Base-by-base conservation (phyloP, 2,888 invertebrate genomes). In the Troides aeacus region DNA sequence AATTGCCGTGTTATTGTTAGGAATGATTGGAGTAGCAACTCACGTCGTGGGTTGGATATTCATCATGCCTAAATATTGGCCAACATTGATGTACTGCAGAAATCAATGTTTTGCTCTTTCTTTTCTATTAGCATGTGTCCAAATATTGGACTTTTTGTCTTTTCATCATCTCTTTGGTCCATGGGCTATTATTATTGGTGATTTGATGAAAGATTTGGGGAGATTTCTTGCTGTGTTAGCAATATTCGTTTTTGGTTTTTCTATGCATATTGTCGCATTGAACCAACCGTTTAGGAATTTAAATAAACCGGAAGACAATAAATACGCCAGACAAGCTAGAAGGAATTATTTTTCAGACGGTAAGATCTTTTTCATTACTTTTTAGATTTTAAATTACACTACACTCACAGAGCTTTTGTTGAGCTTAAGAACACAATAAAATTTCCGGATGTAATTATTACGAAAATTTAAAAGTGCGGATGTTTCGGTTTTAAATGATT, bases 141-240 rank as follows among this genome's bases (percentile, higher is more conserved):
- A 99, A 92, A 97, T 99, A 81, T 93, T 99, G 82, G 98, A 98
- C 93, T 99, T 99, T 87, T 93, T 99, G 64, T 99, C 99, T 36
- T 99, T 99, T 86, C 99, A 99, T 89, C 98, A 99, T 90, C 94
- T 99, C 24, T 99, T 99, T 85, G 99, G 99, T 62, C 99, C 99
- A 0, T 99, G 99, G 99, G 99, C 99, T 50, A 99, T 99, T 84
- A 99, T 99, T 86, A 99, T 99, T 81, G 97, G 99, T 30, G 97
- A 97, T 87, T 93, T 97, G 69, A 96, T 97, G 95, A 97, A 97
- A 86, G 98, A 99, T 88, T 93, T 99, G 77, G 97, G 97, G n/a
- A 94, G 98, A 83, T 99, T 99, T 89, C 94, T 99, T 73, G 99
- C 99, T 62, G 99, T 99, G 36, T 92, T 99, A 82, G 96, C 97